Evolutionary conservation across 2,113 vertebrate genomes (phyloP).

Genomic region (Aptenodytes forsteri): DNA sequence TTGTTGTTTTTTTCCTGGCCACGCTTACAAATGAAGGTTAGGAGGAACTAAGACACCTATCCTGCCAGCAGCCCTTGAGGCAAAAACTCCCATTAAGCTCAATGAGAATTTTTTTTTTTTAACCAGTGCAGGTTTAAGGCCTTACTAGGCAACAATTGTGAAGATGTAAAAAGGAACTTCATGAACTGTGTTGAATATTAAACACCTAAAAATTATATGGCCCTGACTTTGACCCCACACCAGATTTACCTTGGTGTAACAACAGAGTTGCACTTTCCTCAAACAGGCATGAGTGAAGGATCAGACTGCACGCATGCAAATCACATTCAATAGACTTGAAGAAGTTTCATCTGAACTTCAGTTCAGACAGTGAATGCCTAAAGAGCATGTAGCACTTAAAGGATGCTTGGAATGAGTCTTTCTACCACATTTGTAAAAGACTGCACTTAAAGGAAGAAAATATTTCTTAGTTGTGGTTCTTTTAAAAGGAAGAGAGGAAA

Average conservation of each 20-base stretch:
- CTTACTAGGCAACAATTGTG: constrained; percentile 47
- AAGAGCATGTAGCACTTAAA: constrained; percentile 44
- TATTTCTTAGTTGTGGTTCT: not conserved
- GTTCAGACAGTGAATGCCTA: constrained; percentile 4
- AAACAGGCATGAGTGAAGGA: constrained; percentile 42
- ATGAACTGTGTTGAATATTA: constrained; percentile 29
- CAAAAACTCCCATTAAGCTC: constrained; percentile 56
- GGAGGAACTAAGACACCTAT: constrained; percentile 33
- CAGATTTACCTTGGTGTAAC: constrained; percentile 38
- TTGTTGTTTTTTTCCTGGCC: constrained; percentile 19
- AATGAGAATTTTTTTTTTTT: constrained; percentile 48
- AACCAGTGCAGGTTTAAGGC: constrained; percentile 64
- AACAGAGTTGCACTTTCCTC: constrained; percentile 49
- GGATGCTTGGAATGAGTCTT: constrained; percentile 35
- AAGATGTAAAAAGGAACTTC: constrained; percentile 28
- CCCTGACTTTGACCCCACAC: constrained; percentile 56
- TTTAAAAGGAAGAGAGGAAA: not conserved
- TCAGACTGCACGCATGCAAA: constrained; percentile 38
- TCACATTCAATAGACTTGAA: constrained; percentile 61
- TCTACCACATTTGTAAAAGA: constrained; percentile 20
- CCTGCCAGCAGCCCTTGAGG: constrained; percentile 54
- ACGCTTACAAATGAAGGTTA: constrained; percentile 42
- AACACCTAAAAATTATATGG: constrained; percentile 46
- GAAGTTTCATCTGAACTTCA: constrained; percentile 7
- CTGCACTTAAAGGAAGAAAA: constrained; percentile 9